phyloP scores from a whole-genome alignment of 2,113 vertebrate species.

The Marmota flaviventris region DNA sequence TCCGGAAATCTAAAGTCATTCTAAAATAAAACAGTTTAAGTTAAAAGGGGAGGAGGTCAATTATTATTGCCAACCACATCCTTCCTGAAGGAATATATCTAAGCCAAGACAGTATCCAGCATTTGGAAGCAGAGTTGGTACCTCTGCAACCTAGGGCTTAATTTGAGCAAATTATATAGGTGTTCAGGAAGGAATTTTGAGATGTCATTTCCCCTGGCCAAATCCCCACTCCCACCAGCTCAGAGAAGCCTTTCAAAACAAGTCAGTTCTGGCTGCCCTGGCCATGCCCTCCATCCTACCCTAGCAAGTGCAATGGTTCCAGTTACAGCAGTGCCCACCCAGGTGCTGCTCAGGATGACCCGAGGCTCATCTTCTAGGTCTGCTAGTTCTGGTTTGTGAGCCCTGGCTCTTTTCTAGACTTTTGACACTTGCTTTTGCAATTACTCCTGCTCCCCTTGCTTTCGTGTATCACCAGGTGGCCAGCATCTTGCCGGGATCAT shows the following conservation, averaged over 20 bases:
- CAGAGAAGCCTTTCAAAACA: neutral
- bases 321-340: neutral
- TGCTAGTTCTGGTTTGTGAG: neutral
- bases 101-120: constrained; percentile 16
- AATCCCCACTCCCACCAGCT: neutral
- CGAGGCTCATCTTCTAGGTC: neutral
- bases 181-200: constrained; percentile 48
- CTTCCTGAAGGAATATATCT: constrained; percentile 45
- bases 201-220: constrained; percentile 35
- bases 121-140: constrained; percentile 25
- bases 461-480: neutral
- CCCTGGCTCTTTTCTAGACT: neutral
- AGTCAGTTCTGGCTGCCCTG: neutral
- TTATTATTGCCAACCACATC: constrained; percentile 45
- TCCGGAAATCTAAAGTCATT: neutral
- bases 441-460: neutral
- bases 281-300: neutral
- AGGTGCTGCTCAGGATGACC: neutral
- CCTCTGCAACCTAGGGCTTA: neutral
- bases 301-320: neutral
- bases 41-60: neutral
- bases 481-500: too few species aligned
- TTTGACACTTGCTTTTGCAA: neutral
- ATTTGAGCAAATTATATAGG: constrained; percentile 38
- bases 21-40: constrained; percentile 29